phyloP scores from a whole-genome alignment of 2,113 vertebrate genomes.

The Caretta caretta region DNA sequence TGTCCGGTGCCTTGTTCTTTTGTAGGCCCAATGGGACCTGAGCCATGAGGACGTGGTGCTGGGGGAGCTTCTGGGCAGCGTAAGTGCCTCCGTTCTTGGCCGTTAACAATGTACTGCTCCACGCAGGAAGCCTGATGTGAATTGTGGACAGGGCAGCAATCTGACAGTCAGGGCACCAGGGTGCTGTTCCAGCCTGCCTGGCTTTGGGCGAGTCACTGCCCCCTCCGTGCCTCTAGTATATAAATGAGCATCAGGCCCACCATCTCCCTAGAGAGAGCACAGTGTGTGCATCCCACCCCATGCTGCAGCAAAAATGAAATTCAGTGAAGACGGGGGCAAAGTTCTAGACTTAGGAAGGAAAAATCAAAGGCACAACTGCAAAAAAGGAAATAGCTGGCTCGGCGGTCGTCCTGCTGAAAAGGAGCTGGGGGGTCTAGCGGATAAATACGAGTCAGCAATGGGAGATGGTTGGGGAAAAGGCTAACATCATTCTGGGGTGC shows the following conservation, averaged over 20 bases:
- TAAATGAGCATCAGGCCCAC: too few relatives aligned
- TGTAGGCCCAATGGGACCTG: not conserved
- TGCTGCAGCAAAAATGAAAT: too few relatives aligned
- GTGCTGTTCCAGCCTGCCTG: not conserved
- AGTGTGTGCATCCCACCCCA: not conserved
- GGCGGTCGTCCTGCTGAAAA: not conserved
- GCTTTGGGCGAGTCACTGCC: too few relatives aligned
- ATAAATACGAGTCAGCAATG: not conserved
- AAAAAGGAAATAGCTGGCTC: too few relatives aligned
- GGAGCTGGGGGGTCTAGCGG: not conserved
- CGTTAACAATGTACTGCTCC: not conserved
- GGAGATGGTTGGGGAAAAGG: not conserved
- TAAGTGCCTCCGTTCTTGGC: not conserved
- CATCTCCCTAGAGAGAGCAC: not conserved
- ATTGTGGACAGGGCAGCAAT: not conserved
- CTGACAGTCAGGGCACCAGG: not conserved
- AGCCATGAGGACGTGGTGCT: not conserved
- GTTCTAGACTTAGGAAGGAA: too few relatives aligned
- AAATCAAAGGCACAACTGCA: too few relatives aligned
- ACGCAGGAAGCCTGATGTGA: not conserved
- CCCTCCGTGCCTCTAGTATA: not conserved
- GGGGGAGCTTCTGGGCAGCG: not conserved
- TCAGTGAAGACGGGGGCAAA: too few relatives aligned
- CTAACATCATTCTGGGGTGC: too few relatives aligned
- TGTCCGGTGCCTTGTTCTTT: not conserved